phyloP scores from a whole-genome alignment of 2,888 invertebrate genomes.

The Halocaridina rubra region DNA sequence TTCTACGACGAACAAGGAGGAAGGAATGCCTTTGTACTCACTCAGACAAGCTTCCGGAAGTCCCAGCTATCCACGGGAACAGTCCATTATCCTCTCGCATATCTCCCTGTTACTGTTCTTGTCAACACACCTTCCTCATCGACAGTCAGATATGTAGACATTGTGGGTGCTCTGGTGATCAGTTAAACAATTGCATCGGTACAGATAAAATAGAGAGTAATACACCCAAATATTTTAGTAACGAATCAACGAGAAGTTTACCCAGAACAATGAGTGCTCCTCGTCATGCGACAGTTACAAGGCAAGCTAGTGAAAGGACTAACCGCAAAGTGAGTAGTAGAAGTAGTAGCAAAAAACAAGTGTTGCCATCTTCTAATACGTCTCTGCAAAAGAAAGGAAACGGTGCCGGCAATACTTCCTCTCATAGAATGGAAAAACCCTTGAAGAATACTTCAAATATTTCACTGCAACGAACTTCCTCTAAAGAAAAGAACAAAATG shows the following conservation, averaged over 20 bases:
- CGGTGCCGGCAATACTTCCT: too few species aligned
- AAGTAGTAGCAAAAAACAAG: neutral
- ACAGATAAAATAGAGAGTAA: neutral
- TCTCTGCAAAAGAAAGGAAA: neutral
- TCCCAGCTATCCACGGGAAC: neutral
- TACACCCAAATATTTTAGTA: neutral
- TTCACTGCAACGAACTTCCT: neutral
- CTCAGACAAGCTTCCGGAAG: neutral
- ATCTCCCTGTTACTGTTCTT: neutral
- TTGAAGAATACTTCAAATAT: neutral
- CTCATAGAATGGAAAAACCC: too few species aligned
- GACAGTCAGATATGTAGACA: neutral
- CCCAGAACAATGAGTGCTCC: too few species aligned
- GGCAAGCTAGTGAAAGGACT: neutral
- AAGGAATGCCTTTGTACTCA: slow-evolving; percentile 18
- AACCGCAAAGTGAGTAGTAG: neutral
- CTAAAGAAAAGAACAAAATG: neutral
- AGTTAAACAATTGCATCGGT: neutral
- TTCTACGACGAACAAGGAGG: slow-evolving; percentile 21
- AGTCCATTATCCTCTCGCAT: neutral
- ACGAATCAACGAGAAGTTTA: neutral
- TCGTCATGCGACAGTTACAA: neutral
- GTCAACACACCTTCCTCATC: neutral
- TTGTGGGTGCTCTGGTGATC: neutral
- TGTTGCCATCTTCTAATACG: slow-evolving; percentile 1